Evolutionary conservation across 2,888 invertebrate species (phyloP), one percentile per base, ranked within the genome.

Genomic region (Autographa gamma): DNA sequence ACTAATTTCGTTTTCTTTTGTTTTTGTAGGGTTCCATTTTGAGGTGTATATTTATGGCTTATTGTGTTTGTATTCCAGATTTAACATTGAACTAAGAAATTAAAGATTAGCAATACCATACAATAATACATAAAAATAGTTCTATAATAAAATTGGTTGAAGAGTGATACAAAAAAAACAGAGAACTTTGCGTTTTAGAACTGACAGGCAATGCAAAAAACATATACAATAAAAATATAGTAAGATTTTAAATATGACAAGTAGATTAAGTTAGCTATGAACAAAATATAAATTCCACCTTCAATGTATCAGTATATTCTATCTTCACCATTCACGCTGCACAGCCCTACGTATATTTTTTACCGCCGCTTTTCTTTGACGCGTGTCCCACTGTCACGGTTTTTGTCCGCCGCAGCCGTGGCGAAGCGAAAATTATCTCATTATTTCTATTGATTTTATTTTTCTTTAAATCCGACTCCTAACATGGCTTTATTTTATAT

Each of bases 351-450:
- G 70, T 68, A 66, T 59, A 66, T 76, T 83, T 83, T 82, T 83
- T 81, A 77, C 64, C 60, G 41, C 41, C 25, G 59, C 70, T 88
- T 88, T 89, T 88, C 88, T 89, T 90, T 90, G 92, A 91, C 93
- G 91, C 93, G 92, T 93, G 93, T 92, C 93, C 84, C 80, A 78
- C 79, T 86, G 90, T 90, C 90, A 90, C 88, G 90, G 86, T 90
- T 88, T 89, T 91, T 91, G 86, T 89, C 83, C 81, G 80, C 80
- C 78, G 85, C 87, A 86, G 86, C 91, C 91, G 90, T 89, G 81
- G 87, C 91, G 88, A 91, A 93, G 84, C 89, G 88, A 90, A 90
- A 90, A 91, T 92, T 91, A 90, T 90, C 88, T 88, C 86, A 89
- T 90, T 89, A 89, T 88, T 88, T 83, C 83, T 88, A 86, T 89